Base-by-base conservation (phyloP, 2,797 vertebrate genomes). In the Peromyscus melanophrys region DNA sequence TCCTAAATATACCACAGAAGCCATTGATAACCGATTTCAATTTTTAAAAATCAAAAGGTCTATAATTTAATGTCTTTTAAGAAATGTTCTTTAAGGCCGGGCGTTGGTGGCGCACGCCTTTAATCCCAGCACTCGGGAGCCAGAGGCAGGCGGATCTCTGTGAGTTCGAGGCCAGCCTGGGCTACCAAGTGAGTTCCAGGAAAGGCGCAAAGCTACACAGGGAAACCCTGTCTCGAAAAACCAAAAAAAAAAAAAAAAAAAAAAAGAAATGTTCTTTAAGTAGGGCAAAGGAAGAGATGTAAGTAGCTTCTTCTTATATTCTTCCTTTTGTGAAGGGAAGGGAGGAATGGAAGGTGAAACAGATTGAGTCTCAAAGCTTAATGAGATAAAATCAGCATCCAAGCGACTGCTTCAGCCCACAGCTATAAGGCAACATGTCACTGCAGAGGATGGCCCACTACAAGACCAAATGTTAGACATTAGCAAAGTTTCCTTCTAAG, bases 51-150 rank as follows among this genome's bases (percentile, higher is more conserved):
- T 12, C 85, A 49, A 92, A 81, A 77, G 83, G 96, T 55, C 89
- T 75, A 55, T 57, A 92, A 92, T 92, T 89, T 95, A 96, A 69
- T 78, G n/a, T 97, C 97, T 97, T 97, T 91, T 98, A 98, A 21
- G 25, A 71, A 69, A 73, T 57, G 97, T 98, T 94, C 89, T 21
- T 0, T 96, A 98, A 97, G 95, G n/a, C n/a, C n/a, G n/a, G n/a
- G n/a, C n/a, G n/a, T n/a, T n/a, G n/a, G n/a, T n/a, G n/a, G n/a
- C n/a, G n/a, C n/a, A n/a, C n/a, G n/a, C n/a, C n/a, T n/a, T n/a
- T n/a, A n/a, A n/a, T n/a, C n/a, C n/a, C n/a, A n/a, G n/a, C n/a
- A n/a, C n/a, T n/a, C n/a, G n/a, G n/a, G n/a, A n/a, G n/a, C n/a
- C n/a, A n/a, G n/a, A n/a, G n/a, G n/a, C n/a, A n/a, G n/a, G n/a